Conservation (phyloP, 2,888 invertebrate species). For the Alsophila aescularia region DNA sequence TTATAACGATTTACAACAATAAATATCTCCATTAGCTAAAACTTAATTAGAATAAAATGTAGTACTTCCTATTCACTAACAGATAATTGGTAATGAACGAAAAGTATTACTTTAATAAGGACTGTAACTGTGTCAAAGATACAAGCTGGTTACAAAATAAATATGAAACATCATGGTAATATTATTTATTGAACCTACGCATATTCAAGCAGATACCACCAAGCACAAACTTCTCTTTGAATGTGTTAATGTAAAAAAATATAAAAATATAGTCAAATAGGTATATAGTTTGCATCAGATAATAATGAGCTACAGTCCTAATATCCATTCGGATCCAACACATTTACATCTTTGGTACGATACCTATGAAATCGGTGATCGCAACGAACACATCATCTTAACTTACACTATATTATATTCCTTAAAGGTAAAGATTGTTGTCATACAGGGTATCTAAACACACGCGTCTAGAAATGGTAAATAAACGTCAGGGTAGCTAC, state of each 20-base stretch:
- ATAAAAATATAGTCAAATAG: not conserved
- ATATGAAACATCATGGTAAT: too few relatives aligned
- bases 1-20: conserved; percentile 51
- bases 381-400: conserved; percentile 63
- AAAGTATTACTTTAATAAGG: conserved; percentile 10
- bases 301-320: conserved; percentile 47
- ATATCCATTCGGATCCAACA: conserved; percentile 63
- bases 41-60: conserved; percentile 1
- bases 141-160: conserved; percentile 1
- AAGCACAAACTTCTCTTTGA: too few relatives aligned
- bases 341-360: conserved; percentile 83
- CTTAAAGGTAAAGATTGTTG: too few relatives aligned
- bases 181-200: too few relatives aligned
- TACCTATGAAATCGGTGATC: conserved; percentile 77
- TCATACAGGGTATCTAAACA: too few relatives aligned
- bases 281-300: not conserved
- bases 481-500: too few relatives aligned
- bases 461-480: too few relatives aligned
- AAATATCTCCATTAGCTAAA: conserved; percentile 38
- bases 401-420: conserved; percentile 27
- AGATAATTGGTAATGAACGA: conserved; percentile 8
- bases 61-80: conserved; percentile 11
- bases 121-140: conserved; percentile 12
- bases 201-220: too few relatives aligned
- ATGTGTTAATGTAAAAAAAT: too few relatives aligned